Conservation (phyloP, 1,140 invertebrate genomes). For the Myzus persicae region DNA sequence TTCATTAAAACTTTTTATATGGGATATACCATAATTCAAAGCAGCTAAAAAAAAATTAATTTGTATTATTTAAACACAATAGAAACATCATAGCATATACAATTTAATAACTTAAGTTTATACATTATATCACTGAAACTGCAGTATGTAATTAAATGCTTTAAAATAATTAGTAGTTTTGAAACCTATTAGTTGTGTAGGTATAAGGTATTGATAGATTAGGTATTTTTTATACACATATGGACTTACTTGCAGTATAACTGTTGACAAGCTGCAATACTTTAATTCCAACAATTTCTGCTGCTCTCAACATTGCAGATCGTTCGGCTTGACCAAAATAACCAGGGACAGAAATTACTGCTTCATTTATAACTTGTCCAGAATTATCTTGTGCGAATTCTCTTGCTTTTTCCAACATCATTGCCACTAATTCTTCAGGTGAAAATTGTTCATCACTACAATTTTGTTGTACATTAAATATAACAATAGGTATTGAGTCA, state of each 20-base stretch:
- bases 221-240: no score
- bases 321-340: slow-evolving; percentile 97
- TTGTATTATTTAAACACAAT: not conserved
- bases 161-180: no score
- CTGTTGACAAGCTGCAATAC: slow-evolving; percentile 94
- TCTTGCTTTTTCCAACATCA: slow-evolving; percentile 86
- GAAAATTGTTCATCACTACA: slow-evolving; percentile 76
- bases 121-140: no score
- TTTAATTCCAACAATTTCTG: slow-evolving; percentile 89
- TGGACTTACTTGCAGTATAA: slow-evolving; percentile 78
- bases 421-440: slow-evolving; percentile 90
- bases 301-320: slow-evolving; percentile 83
- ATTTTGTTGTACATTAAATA: slow-evolving; percentile 27
- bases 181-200: no score
- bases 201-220: no score
- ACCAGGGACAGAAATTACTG: slow-evolving; percentile 93
- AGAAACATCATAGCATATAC: no score
- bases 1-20: slow-evolving; percentile 94
- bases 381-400: slow-evolving; percentile 81
- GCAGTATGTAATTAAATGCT: no score
- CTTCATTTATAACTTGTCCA: slow-evolving; percentile 88
- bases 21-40: slow-evolving; percentile 96
- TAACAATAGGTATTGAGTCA: slow-evolving; percentile 1
- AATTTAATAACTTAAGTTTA: no score
- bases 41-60: slow-evolving; percentile 78